phyloP scores from a whole-genome alignment of 2,113 vertebrate genomes.

The Malaclemys terrapin region DNA sequence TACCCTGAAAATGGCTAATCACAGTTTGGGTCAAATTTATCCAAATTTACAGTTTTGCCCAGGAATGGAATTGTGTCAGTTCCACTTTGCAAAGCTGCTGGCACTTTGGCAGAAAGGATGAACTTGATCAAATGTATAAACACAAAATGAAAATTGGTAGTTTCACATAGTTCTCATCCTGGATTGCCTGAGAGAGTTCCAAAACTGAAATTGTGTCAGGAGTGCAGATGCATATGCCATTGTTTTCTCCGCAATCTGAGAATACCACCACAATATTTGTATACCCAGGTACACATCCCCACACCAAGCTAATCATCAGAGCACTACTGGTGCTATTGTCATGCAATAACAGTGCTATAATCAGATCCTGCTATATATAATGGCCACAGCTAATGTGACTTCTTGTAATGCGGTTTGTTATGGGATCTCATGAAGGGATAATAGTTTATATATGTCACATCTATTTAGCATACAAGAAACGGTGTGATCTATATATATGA shows the following conservation, averaged over 20 bases:
- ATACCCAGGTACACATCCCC: fast-evolving
- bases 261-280: not conserved
- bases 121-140: not conserved
- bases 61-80: not conserved
- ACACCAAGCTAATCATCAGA: not conserved
- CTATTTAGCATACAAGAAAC: not conserved
- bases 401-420: not conserved
- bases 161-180: not conserved
- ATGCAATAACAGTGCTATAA: not conserved
- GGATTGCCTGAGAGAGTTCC: not conserved
- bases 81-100: not conserved
- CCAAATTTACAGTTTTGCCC: not conserved
- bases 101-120: not conserved
- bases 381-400: not conserved
- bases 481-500: not conserved
- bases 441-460: not conserved
- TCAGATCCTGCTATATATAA: not conserved
- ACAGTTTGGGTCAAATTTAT: not conserved
- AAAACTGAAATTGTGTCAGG: not conserved
- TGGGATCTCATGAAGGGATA: not conserved
- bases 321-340: not conserved
- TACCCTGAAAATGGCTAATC: not conserved
- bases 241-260: not conserved
- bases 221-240: fast-evolving
- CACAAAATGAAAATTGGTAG: not conserved